Conservation (phyloP, 2,113 vertebrate genomes). For the Gallinago undulata region DNA sequence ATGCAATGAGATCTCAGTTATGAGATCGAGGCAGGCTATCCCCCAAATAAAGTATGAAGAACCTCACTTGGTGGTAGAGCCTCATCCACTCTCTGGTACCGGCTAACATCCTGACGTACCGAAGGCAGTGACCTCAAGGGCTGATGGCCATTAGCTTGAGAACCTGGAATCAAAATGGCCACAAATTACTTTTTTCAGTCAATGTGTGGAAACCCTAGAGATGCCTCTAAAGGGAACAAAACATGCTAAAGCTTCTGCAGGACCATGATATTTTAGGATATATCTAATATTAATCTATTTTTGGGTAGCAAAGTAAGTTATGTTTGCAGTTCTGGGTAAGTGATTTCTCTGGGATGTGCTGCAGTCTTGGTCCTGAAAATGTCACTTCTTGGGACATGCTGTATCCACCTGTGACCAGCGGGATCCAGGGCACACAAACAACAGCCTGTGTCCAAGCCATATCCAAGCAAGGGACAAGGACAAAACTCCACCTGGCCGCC, state of each 20-base stretch:
- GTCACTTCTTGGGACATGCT: not conserved
- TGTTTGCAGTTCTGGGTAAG: not conserved
- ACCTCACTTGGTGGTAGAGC: slow-evolving; percentile 96
- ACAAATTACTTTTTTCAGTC: not conserved
- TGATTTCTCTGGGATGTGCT: not conserved
- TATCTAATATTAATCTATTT: not conserved
- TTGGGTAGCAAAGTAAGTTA: not conserved
- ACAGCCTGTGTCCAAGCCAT: not conserved
- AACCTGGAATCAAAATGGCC: slow-evolving; percentile 70
- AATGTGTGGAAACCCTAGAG: not conserved
- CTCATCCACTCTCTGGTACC: slow-evolving; percentile 98
- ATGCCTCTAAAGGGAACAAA: not conserved
- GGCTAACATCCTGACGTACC: slow-evolving; percentile 92
- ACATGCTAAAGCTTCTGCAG: not conserved
- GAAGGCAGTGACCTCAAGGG: slow-evolving; percentile 89
- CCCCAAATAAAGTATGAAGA: not conserved
- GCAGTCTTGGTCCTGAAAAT: not conserved
- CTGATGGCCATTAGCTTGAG: slow-evolving; percentile 87
- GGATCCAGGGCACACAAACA: not conserved
- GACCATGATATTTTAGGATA: not conserved
- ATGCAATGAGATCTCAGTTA: not conserved
- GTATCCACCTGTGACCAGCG: not conserved
- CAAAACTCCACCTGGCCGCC: not conserved
- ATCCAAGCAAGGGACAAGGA: not conserved
- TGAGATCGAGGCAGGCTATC: not conserved